Evolutionary conservation across 2,888 invertebrate genomes (phyloP).

Genomic region (Ceriagrion tenellum): DNA sequence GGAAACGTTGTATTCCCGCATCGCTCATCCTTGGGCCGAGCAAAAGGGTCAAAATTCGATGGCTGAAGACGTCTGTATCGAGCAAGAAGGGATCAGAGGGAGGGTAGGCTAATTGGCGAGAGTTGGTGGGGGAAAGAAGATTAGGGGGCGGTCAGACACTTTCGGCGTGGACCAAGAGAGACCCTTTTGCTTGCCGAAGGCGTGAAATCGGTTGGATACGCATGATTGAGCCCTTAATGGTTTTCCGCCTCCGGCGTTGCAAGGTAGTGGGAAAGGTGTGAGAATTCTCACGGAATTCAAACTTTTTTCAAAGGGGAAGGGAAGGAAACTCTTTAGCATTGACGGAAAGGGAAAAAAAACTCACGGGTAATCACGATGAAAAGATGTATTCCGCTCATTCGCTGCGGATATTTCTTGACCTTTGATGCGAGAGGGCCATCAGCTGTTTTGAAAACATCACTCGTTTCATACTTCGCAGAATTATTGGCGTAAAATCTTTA

Average conservation of each 20-base stretch:
- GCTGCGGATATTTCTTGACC: too few species aligned
- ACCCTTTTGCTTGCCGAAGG: background rate
- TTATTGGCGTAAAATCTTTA: too few species aligned
- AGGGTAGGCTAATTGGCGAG: background rate
- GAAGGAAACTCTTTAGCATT: background rate
- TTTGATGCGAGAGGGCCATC: too few species aligned
- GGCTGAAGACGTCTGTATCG: background rate
- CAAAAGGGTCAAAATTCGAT: background rate
- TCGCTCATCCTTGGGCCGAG: background rate
- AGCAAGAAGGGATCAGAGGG: background rate
- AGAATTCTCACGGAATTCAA: background rate
- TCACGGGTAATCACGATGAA: background rate
- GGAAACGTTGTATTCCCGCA: background rate
- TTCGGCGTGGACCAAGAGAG: background rate
- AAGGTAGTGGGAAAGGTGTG: background rate
- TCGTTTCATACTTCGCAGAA: too few species aligned
- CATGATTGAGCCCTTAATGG: constrained; percentile 50
- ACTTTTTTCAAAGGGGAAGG: background rate
- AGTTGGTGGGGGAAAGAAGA: background rate
- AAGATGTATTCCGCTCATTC: too few species aligned
- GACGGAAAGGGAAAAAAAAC: background rate
- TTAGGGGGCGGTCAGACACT: background rate
- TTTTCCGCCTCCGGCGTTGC: constrained; percentile 45
- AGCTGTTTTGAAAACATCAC: too few species aligned
- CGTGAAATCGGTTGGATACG: constrained; percentile 52